phyloP scores from a whole-genome alignment of 2,888 invertebrate species.

The Poecilobothrus nobilitatus region DNA sequence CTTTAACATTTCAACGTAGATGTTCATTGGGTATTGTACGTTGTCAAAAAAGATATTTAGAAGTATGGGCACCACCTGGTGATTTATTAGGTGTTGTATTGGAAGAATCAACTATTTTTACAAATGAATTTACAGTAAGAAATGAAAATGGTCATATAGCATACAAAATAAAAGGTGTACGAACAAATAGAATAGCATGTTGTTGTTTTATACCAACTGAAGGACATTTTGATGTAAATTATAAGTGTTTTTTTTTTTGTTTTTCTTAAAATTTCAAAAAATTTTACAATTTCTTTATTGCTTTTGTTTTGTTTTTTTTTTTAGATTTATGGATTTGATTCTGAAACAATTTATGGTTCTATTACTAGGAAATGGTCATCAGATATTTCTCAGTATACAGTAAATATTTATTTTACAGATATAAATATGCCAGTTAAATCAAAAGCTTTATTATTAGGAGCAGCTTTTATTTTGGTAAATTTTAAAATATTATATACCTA shows the following conservation, averaged over 20 bases:
- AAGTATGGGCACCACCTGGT: slow-evolving; percentile 64
- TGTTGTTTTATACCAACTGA: slow-evolving; percentile 52
- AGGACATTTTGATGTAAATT: slow-evolving; percentile 52
- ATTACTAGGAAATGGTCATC: slow-evolving; percentile 66
- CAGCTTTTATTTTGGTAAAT: slow-evolving; percentile 73
- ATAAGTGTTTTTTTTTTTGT: too few species aligned
- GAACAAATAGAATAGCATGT: slow-evolving; percentile 41
- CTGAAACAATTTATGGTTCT: slow-evolving; percentile 54
- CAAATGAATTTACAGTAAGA: slow-evolving; percentile 60
- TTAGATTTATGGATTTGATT: slow-evolving; percentile 53
- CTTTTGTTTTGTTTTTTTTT: slow-evolving; percentile 14
- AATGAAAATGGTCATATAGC: slow-evolving; percentile 55
- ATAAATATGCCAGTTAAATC: slow-evolving; percentile 61
- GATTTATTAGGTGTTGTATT: slow-evolving; percentile 61
- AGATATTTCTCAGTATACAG: slow-evolving; percentile 58
- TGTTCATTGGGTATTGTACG: slow-evolving; percentile 62
- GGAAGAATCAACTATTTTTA: slow-evolving; percentile 58
- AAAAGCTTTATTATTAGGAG: slow-evolving; percentile 71
- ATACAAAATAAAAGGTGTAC: slow-evolving; percentile 65
- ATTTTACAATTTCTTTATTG: slow-evolving; percentile 2
- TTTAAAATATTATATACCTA: background rate
- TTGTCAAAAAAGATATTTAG: slow-evolving; percentile 58
- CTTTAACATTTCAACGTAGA: slow-evolving; percentile 62
- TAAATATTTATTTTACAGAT: slow-evolving; percentile 66
- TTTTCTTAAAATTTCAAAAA: slow-evolving; percentile 33